phyloP scores from a whole-genome alignment of 2,113 vertebrate species.

The Eidolon helvum region DNA sequence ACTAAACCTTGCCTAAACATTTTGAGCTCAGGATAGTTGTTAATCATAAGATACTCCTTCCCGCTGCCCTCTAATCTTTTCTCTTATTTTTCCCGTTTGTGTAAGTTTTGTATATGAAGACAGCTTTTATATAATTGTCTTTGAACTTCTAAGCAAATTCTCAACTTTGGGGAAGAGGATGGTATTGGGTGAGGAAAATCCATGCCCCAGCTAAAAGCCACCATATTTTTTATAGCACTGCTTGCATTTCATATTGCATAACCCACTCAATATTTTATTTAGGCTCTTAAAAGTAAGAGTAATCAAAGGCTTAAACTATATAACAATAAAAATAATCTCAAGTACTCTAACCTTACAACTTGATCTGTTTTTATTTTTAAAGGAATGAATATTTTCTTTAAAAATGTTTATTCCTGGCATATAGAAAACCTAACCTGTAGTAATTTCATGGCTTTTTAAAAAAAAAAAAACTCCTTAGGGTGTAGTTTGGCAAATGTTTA shows the following conservation, averaged over 20 bases:
- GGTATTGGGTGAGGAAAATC: background rate
- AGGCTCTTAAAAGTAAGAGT: background rate
- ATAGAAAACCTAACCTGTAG: background rate
- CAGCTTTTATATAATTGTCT: background rate
- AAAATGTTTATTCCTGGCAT: slow-evolving; percentile 14
- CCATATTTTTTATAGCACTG: background rate
- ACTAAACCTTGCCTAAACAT: background rate
- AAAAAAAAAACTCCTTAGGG: background rate
- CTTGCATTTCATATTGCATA: slow-evolving; percentile 8
- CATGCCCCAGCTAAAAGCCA: background rate
- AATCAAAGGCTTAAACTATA: background rate
- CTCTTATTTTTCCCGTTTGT: slow-evolving; percentile 9
- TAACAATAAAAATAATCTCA: slow-evolving; percentile 16
- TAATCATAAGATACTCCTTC: background rate
- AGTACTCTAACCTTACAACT: background rate
- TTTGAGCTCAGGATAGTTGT: slow-evolving; percentile 4
- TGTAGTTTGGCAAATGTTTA: slow-evolving; percentile 38
- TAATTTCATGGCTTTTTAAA: slow-evolving; percentile 35
- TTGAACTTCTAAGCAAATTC: slow-evolving; percentile 43
- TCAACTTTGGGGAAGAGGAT: background rate
- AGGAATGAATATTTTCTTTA: background rate
- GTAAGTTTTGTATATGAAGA: background rate
- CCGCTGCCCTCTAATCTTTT: background rate
- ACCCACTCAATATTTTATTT: background rate
- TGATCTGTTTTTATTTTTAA: slow-evolving; percentile 41